These are phyloP conservation scores for Lobophora halterata DNA, from an alignment of 2,888 invertebrate genomes.

Conservation along the genomic window DNA sequence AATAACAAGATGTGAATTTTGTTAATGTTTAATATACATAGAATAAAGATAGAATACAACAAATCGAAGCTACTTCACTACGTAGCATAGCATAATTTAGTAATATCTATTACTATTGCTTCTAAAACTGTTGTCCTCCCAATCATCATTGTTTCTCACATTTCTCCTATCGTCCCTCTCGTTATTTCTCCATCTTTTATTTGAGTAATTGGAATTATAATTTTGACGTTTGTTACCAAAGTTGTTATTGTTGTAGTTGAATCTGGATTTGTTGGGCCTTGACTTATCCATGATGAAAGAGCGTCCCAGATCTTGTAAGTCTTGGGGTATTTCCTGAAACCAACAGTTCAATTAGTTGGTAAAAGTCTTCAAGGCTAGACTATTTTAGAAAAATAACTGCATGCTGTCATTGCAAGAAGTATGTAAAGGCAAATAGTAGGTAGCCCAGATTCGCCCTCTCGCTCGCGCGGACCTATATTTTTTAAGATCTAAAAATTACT, in stretches of 20 bases:
- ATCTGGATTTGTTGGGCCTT: constrained; percentile 41
- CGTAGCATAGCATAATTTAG: constrained; percentile 4
- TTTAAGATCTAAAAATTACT: too few species aligned
- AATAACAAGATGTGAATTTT: too few species aligned
- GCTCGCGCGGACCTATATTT: too few species aligned
- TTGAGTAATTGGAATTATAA: constrained; percentile 21
- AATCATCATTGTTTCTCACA: not conserved
- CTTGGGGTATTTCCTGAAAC: constrained; percentile 58
- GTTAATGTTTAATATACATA: too few species aligned
- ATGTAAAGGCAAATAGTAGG: too few species aligned
- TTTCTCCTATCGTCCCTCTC: constrained; percentile 10
- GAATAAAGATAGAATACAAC: constrained; percentile 8
- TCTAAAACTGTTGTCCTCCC: too few species aligned
- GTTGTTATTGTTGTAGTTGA: constrained; percentile 36
- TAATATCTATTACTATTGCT: constrained; percentile 14
- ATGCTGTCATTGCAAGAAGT: too few species aligned
- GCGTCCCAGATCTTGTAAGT: constrained; percentile 50
- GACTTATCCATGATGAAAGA: constrained; percentile 43
- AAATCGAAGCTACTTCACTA: constrained; percentile 8
- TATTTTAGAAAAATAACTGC: too few species aligned
- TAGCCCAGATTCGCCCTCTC: too few species aligned
- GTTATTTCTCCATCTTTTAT: constrained; percentile 19
- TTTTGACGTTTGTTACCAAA: constrained; percentile 16
- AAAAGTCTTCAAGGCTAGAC: too few species aligned
- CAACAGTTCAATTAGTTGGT: not conserved